A percentile compares a stretch with the other conserved stretches of the same genome.
phyloP scores from a whole-genome alignment of 2,888 invertebrate species.

The Ochropleura plecta region DNA sequence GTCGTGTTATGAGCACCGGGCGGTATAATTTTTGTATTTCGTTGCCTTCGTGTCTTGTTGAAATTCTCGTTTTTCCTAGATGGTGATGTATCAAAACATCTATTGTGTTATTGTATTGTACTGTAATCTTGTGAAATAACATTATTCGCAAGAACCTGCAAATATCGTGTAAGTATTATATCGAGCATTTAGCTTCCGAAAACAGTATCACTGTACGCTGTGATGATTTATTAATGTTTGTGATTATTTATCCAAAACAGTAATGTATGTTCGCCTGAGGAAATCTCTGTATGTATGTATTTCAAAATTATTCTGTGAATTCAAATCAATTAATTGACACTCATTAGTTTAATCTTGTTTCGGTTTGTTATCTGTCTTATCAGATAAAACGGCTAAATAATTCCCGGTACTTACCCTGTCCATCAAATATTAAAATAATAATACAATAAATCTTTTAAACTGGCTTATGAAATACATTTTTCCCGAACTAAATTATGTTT shows the following conservation, averaged over 20 bases:
- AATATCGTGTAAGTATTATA: constrained; percentile 49
- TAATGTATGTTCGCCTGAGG: constrained; percentile 9
- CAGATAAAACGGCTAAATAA: constrained; percentile 22
- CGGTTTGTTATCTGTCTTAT: constrained; percentile 10
- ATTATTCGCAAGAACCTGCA: constrained; percentile 30
- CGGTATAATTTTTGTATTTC: constrained; percentile 50
- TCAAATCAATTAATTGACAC: neutral
- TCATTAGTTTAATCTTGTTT: constrained; percentile 6
- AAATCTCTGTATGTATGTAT: constrained; percentile 15
- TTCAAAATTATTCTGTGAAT: neutral
- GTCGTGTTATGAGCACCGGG: constrained; percentile 36
- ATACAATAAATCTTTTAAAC: neutral
- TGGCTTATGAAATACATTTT: neutral
- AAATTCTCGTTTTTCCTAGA: constrained; percentile 47
- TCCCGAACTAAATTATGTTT: neutral
- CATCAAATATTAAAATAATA: neutral
- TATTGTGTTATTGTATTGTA: constrained; percentile 44
- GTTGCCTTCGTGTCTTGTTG: constrained; percentile 55
- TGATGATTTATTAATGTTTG: constrained; percentile 6
- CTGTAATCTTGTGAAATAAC: constrained; percentile 38
- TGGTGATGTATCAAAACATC: constrained; percentile 56
- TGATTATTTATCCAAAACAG: constrained; percentile 18
- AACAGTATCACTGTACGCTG: constrained; percentile 9
- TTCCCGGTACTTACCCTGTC: neutral
- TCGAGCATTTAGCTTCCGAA: constrained; percentile 28